phyloP scores from a whole-genome alignment of 2,113 vertebrate species.

The Microcebus griseorufus region DNA sequence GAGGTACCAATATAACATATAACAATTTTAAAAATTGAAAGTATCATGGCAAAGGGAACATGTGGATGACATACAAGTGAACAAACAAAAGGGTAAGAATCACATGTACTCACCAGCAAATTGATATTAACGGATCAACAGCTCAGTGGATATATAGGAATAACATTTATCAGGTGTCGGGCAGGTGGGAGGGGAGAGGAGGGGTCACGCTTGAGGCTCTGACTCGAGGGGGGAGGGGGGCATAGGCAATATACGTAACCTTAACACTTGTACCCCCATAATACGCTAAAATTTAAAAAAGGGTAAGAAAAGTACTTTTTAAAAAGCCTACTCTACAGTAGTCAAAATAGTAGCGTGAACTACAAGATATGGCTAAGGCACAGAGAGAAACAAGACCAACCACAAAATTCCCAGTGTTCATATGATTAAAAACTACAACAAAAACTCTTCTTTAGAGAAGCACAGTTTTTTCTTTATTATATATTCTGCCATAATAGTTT shows the following conservation, averaged over 20 bases:
- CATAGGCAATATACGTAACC: too few relatives aligned
- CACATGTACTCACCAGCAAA: too few relatives aligned
- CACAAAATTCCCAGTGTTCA: background rate
- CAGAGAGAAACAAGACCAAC: background rate
- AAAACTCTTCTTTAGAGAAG: background rate
- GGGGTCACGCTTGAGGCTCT: too few relatives aligned
- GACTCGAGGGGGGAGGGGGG: too few relatives aligned
- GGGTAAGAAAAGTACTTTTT: background rate
- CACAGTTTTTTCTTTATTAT: background rate
- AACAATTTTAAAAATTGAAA: background rate
- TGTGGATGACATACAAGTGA: background rate
- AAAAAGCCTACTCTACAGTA: background rate
- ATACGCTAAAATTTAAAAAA: background rate
- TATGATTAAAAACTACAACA: background rate
- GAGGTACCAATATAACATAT: background rate
- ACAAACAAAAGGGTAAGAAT: background rate
- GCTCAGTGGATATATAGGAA: too few relatives aligned
- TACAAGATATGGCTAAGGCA: background rate
- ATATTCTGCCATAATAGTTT: background rate
- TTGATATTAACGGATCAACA: too few relatives aligned
- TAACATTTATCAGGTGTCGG: too few relatives aligned
- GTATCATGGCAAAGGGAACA: background rate
- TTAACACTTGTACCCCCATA: too few relatives aligned
- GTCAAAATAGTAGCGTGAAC: background rate
- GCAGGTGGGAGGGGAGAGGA: too few relatives aligned